These are phyloP conservation scores for Bufotes viridis DNA, from an alignment of 2,797 vertebrate species.

Conservation along the genomic window DNA sequence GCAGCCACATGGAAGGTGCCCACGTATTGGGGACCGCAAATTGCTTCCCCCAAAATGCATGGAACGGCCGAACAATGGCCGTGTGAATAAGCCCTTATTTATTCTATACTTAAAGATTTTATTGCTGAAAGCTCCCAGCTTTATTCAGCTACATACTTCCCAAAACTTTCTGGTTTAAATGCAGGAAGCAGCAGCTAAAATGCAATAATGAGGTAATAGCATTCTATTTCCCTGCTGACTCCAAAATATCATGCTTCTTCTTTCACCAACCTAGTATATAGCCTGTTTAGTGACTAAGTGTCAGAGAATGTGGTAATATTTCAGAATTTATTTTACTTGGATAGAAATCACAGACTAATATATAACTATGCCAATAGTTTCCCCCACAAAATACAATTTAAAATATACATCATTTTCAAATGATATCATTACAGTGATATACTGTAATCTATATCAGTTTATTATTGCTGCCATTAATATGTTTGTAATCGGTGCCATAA, in stretches of 20 bases:
- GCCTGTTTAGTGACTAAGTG: not conserved
- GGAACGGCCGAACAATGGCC: too few relatives aligned
- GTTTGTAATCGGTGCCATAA: not conserved
- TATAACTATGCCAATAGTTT: not conserved
- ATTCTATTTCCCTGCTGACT: not conserved
- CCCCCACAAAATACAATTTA: not conserved
- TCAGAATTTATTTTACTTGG: not conserved
- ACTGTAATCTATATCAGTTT: slow-evolving; percentile 6
- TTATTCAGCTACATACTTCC: not conserved
- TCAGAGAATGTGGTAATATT: not conserved
- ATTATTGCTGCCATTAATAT: slow-evolving; percentile 7
- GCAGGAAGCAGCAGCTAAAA: not conserved
- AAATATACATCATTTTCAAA: not conserved
- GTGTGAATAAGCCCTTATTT: too few relatives aligned
- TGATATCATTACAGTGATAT: not conserved
- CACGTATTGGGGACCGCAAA: too few relatives aligned
- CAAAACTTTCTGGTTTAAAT: not conserved
- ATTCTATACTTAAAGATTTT: too few relatives aligned
- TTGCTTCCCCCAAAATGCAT: too few relatives aligned
- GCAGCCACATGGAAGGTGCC: too few relatives aligned
- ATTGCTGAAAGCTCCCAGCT: too few relatives aligned
- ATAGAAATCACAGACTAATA: not conserved
- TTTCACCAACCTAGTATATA: not conserved
- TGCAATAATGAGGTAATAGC: not conserved
- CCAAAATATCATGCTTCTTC: not conserved